These are phyloP conservation scores for Eufriesea mexicana DNA, from an alignment of 1,140 invertebrate species.

Conservation along the genomic window DNA sequence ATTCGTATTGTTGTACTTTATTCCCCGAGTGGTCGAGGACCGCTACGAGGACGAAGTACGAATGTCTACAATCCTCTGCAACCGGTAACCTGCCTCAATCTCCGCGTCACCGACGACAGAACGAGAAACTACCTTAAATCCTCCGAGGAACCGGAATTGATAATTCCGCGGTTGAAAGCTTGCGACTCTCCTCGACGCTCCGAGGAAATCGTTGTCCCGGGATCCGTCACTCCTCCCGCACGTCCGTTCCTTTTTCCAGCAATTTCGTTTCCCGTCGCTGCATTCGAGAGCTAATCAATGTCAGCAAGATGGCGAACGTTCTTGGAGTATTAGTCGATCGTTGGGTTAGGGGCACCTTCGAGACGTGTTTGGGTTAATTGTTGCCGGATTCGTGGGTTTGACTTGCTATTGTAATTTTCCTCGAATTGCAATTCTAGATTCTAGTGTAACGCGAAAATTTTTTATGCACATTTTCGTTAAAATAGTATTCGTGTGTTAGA, in stretches of 20 bases:
- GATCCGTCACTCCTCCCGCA: not conserved
- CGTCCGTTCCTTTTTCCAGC: slow-evolving; percentile 1
- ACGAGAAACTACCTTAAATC: slow-evolving; percentile 49
- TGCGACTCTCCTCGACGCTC: slow-evolving; percentile 15
- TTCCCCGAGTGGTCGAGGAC: slow-evolving; percentile 64
- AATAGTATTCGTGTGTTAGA: too few species aligned
- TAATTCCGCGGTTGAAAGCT: slow-evolving; percentile 45
- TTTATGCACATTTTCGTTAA: too few species aligned
- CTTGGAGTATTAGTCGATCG: not conserved
- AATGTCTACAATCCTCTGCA: slow-evolving; percentile 46
- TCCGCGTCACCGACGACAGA: slow-evolving; percentile 41
- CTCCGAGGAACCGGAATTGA: slow-evolving; percentile 54
- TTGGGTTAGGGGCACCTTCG: too few species aligned
- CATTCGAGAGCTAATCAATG: not conserved
- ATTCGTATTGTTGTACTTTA: slow-evolving; percentile 74
- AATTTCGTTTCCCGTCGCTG: not conserved
- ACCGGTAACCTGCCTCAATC: slow-evolving; percentile 53
- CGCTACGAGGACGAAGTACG: slow-evolving; percentile 38
- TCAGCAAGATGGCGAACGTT: not conserved
- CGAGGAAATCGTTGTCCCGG: slow-evolving; percentile 41
- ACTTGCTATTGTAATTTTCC: too few species aligned
- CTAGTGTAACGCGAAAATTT: too few species aligned
- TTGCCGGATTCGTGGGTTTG: too few species aligned
- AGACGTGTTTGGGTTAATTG: not conserved
- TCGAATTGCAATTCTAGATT: too few species aligned